Conservation (phyloP, 2,113 vertebrate species). For the Notiomystis cincta region DNA sequence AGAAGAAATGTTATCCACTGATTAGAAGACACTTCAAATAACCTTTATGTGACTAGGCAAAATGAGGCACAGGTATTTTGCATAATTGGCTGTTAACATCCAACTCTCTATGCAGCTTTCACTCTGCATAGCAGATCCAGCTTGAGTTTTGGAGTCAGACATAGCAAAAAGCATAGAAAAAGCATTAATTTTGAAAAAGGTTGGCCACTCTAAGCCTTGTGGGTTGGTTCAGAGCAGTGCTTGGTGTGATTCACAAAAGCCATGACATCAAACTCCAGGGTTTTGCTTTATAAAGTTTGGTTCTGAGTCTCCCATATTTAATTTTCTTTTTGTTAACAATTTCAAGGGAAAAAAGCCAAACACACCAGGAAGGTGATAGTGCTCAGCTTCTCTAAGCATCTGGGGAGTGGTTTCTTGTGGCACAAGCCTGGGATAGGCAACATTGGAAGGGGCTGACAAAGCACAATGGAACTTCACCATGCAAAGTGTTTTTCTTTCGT, state of each 20-base stretch:
- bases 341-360: background rate
- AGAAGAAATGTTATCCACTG: background rate
- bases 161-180: background rate
- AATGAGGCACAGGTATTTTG: background rate
- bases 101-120: background rate
- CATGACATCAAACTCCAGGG: background rate
- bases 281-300: background rate
- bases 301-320: background rate
- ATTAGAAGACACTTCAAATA: background rate
- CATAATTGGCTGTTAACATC: background rate
- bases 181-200: background rate
- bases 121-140: background rate
- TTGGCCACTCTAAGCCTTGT: background rate
- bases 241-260: background rate
- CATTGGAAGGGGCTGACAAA: background rate
- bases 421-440: background rate
- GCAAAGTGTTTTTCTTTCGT: slow-evolving; percentile 11
- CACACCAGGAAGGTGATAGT: background rate
- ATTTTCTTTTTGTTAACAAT: background rate
- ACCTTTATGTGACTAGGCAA: background rate
- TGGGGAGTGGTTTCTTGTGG: background rate
- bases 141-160: background rate
- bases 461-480: background rate
- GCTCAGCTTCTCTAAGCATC: background rate
- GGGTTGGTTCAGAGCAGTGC: background rate